Conservation (phyloP, 2,888 invertebrate genomes). For the Drosophila mimetica region DNA sequence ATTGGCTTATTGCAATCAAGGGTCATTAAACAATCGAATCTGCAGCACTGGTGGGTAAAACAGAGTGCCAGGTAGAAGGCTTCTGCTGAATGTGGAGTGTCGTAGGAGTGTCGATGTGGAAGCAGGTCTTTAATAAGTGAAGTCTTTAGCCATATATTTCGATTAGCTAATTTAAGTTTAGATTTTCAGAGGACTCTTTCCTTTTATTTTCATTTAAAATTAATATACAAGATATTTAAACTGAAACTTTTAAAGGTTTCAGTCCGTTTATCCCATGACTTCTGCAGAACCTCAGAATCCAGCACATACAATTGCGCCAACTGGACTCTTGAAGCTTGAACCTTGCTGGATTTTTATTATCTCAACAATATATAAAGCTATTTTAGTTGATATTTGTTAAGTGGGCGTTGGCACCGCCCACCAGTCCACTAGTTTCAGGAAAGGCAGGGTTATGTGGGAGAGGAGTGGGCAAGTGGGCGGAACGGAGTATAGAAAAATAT, state of each 20-base stretch:
- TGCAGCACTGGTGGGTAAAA: neutral
- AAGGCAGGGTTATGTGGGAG: no score
- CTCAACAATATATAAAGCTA: slow-evolving; percentile 71
- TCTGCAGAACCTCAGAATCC: neutral
- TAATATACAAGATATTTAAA: no score
- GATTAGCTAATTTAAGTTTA: neutral
- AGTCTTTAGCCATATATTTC: neutral
- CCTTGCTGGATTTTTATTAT: slow-evolving; percentile 66
- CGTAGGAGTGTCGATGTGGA: neutral
- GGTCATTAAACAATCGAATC: slow-evolving; percentile 69
- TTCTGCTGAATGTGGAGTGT: neutral
- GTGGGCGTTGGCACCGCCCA: slow-evolving; percentile 30
- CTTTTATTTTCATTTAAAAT: no score
- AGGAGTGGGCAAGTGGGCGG: no score
- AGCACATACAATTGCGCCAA: slow-evolving; percentile 1
- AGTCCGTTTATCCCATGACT: slow-evolving; percentile 11
- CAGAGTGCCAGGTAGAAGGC: neutral
- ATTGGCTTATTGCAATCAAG: slow-evolving; percentile 74
- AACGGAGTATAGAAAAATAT: slow-evolving; percentile 20
- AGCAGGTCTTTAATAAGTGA: neutral
- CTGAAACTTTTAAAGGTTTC: no score
- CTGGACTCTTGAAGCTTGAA: slow-evolving; percentile 9
- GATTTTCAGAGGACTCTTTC: slow-evolving; percentile 23
- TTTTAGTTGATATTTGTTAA: slow-evolving; percentile 64
- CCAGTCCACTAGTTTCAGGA: neutral